Conservation (phyloP, 2,113 vertebrate genomes). For the Romanogobio albipinnatus region DNA sequence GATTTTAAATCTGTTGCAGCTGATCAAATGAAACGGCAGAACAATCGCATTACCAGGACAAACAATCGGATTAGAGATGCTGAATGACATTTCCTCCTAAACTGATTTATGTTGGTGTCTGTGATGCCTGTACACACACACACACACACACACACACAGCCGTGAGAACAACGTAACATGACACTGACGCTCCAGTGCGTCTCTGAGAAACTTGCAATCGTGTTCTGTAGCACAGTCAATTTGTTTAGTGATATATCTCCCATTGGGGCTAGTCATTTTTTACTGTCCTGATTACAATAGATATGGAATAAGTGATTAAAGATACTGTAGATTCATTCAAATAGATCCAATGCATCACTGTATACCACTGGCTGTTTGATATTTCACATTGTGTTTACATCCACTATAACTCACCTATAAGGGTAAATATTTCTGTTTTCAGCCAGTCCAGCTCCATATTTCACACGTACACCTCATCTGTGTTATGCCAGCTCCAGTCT, state of each 20-base stretch:
- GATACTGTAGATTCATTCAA: neutral
- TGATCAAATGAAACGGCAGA: constrained; percentile 57
- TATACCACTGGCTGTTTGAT: neutral
- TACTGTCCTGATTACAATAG: neutral
- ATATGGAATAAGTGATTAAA: neutral
- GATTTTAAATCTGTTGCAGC: constrained; percentile 54
- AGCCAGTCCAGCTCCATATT: neutral
- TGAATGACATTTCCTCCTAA: constrained; percentile 57
- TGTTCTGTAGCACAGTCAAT: neutral
- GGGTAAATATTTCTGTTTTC: neutral
- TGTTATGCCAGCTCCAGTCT: neutral
- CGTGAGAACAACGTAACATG: constrained; percentile 15
- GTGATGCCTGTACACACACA: neutral
- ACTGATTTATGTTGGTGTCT: constrained; percentile 47
- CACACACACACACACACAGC: constrained; percentile 1
- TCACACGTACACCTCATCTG: neutral
- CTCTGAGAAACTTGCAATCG: neutral
- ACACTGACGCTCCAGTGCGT: neutral
- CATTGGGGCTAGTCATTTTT: neutral
- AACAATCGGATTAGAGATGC: constrained; percentile 56
- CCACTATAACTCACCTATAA: neutral
- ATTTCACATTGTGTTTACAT: neutral
- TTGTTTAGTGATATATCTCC: constrained; percentile 3
- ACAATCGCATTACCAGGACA: constrained; percentile 57
- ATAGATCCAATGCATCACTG: neutral